Evolutionary conservation across 2,797 vertebrate species (phyloP), one percentile per base, ranked within the genome.

Genomic region (Typhlichthys eigenmanni): DNA sequence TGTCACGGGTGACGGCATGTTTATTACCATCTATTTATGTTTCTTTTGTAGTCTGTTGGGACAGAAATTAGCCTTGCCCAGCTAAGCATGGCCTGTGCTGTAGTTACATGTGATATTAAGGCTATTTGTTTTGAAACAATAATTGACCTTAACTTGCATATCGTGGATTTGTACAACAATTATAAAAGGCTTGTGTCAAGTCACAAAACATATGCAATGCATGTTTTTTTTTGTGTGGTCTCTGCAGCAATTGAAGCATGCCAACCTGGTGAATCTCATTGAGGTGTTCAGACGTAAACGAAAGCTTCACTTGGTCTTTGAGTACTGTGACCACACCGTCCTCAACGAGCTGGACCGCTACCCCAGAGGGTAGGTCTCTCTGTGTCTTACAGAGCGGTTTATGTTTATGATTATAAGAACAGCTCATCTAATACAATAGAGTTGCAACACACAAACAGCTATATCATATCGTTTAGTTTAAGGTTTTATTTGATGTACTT

Each of bases 311-410:
- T 87, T 98, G 57, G 97, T 99, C 63, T 96, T 98, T 0, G 97
- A 99, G 61, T 98, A 96, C 87, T 99, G 97, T 0, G 95, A 97
- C 75, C 95, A 95, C 92, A 98, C 97, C 0, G 95, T 98, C 24
- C 95, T 99, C 47, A 94, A 96, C 0, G 95, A 99, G 83, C 87
- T 99, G 87, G 94, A 96, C 87, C 92, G 90, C 66, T 91, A 98
- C 70, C 95, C 95, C 5, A 76, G 78, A 71, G 96, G 97, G 97
- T 98, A 83, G 89, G 95, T 10, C n/a, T 10, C n/a, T 45, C 5
- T 8, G 8, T 3, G 9, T 16, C 17, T 1, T 48, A 14, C n/a
- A 12, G 9, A 43, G 38, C 38, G 4, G 34, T 38, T 38, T 7
- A 38, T 10, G 38, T 43, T 43, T 10, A 43, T 38, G 8, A 38